Conservation (phyloP, 1,140 invertebrate genomes). For the Globodera rostochiensis region DNA sequence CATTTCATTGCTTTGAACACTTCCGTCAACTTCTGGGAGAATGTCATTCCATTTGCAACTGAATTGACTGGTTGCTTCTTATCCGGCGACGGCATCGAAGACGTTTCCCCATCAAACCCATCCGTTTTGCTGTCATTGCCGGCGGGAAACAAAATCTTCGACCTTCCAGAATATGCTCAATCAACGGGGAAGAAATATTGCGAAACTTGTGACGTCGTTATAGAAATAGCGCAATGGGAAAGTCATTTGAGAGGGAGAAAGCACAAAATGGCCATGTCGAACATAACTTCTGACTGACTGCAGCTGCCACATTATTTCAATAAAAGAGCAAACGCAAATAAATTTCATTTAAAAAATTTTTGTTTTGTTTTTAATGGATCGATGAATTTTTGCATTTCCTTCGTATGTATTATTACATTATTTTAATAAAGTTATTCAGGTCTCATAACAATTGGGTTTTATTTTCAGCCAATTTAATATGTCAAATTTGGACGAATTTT, state of each 20-base stretch:
- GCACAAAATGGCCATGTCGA: slow-evolving; percentile 55
- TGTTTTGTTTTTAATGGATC: neutral
- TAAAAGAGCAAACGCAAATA: too few relatives aligned
- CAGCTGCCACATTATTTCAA: too few relatives aligned
- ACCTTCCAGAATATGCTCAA: slow-evolving; percentile 28
- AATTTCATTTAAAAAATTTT: neutral
- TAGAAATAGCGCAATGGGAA: slow-evolving; percentile 29
- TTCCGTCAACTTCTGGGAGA: slow-evolving; percentile 39
- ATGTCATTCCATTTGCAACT: slow-evolving; percentile 52
- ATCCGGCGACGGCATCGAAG: slow-evolving; percentile 9
- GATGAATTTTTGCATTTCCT: too few relatives aligned
- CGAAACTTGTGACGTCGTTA: slow-evolving; percentile 28
- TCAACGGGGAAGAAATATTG: slow-evolving; percentile 24
- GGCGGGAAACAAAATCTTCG: neutral
- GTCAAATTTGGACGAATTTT: neutral
- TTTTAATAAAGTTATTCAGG: too few relatives aligned
- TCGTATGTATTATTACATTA: too few relatives aligned
- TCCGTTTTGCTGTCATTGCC: slow-evolving; percentile 9
- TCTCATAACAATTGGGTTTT: neutral
- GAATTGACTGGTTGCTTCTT: slow-evolving; percentile 36
- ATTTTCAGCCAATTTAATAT: neutral
- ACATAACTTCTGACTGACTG: neutral
- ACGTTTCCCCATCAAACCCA: neutral
- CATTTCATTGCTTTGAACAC: slow-evolving; percentile 37
- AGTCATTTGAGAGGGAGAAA: slow-evolving; percentile 41